Base-by-base conservation (phyloP, 1,140 invertebrate species). In the Brachionus calyciflorus region DNA sequence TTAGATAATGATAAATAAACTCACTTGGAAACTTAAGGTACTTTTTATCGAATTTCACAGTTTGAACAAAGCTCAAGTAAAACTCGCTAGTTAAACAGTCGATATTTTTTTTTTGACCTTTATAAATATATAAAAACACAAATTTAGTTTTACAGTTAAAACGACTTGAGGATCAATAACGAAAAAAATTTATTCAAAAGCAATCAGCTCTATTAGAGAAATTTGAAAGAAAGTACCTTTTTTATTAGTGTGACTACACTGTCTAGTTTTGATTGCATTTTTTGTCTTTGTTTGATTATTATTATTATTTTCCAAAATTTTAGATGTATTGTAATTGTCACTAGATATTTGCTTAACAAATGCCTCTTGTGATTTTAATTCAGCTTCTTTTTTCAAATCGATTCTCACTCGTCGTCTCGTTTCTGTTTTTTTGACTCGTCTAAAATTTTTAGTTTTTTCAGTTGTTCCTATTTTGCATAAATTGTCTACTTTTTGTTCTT, bases 371-470 rank as follows among this genome's bases (percentile, higher is more conserved):
- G 17, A 33, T 37, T 60, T 60, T 12, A 10, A n/a, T 17, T 60
- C 55, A 37, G 19, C 37, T 3, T 60, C 55, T 60, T 60, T 60
- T 60, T 60, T 60, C 14, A 40, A 21, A 1, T 60, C 55, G n/a
- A 60, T 33, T 60, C 33, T 33, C 33, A 60, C 17, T 33, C 55
- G 30, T 37, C 37, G 33, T 33, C 37, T 60, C 7, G 55, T 60
- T 17, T 60, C 55, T 3, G 55, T 28, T 60, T 60, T 60, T 60
- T 60, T 60, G 19, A 60, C 37, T 60, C 30, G 33, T 60, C 21
- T 60, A 7, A 60, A 60, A 37, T 33, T 37, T 60, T 70, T 51
- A 26, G 65, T 33, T 70, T 28, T 44, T 12, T 51, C 49, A 19
- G 4, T 12, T 5, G 17, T 3, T 5, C 12, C 49, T 5, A 5